phyloP scores from a whole-genome alignment of 1,140 invertebrate species.

The Zaprionus lachaisei region DNA sequence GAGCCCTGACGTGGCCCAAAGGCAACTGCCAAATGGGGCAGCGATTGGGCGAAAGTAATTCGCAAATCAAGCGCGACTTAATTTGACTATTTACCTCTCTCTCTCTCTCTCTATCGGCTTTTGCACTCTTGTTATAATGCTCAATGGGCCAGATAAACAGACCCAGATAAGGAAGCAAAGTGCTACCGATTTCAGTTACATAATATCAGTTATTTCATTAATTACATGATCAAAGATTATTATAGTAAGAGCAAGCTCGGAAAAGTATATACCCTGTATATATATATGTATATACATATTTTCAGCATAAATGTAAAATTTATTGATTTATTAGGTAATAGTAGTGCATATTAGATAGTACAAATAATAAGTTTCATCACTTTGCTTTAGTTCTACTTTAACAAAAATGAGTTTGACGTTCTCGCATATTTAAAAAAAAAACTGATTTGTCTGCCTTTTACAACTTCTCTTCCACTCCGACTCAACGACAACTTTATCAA shows the following conservation, averaged over 20 bases:
- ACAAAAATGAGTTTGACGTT: too few relatives aligned
- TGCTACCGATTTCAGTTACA: not conserved
- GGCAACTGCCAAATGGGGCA: constrained; percentile 25
- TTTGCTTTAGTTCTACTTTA: too few relatives aligned
- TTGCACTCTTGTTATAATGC: not conserved
- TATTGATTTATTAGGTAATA: too few relatives aligned
- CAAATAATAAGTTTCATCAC: too few relatives aligned
- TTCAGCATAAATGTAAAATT: too few relatives aligned
- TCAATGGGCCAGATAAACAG: not conserved
- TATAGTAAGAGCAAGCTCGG: not conserved
- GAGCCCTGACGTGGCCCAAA: constrained; percentile 20
- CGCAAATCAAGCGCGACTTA: constrained; percentile 27
- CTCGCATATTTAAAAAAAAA: too few relatives aligned
- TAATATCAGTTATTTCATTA: not conserved
- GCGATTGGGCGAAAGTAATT: constrained; percentile 65
- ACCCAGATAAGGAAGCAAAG: not conserved
- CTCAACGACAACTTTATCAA: too few relatives aligned
- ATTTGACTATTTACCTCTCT: not conserved
- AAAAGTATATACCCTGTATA: not conserved
- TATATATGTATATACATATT: too few relatives aligned
- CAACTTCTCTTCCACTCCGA: too few relatives aligned
- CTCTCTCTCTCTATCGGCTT: not conserved
- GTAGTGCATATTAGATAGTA: too few relatives aligned
- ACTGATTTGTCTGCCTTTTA: too few relatives aligned
- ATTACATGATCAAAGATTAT: not conserved